Conservation (phyloP, 2,113 vertebrate species). For the Pionites leucogaster region DNA sequence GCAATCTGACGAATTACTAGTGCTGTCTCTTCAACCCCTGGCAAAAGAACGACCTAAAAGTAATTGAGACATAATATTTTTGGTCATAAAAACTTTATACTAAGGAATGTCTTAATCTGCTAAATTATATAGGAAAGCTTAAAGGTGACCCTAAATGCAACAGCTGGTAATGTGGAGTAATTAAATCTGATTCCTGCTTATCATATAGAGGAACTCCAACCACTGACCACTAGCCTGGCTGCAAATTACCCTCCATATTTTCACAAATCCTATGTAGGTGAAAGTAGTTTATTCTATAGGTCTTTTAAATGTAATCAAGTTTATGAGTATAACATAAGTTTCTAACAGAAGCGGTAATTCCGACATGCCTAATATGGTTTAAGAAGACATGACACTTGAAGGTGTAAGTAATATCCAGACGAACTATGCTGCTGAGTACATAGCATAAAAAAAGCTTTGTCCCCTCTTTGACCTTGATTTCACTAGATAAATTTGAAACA, state of each 20-base stretch:
- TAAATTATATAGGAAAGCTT: not conserved
- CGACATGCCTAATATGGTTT: not conserved
- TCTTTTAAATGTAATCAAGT: not conserved
- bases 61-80: not conserved
- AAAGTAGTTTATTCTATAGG: not conserved
- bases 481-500: not conserved
- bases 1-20: constrained; percentile 83
- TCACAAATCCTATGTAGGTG: not conserved
- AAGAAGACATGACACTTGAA: not conserved
- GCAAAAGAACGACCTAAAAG: constrained; percentile 82
- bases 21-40: constrained; percentile 80
- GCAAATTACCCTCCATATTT: not conserved
- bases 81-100: not conserved
- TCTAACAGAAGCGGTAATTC: not conserved
- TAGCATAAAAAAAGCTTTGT: not conserved
- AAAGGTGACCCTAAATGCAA: not conserved
- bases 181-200: not conserved
- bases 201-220: not conserved
- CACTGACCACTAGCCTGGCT: not conserved
- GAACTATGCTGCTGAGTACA: not conserved
- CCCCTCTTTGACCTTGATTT: not conserved
- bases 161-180: not conserved
- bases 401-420: not conserved
- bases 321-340: not conserved
- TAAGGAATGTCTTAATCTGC: not conserved